phyloP scores from a whole-genome alignment of 2,797 vertebrate species.

The Hoplostethus atlanticus region DNA sequence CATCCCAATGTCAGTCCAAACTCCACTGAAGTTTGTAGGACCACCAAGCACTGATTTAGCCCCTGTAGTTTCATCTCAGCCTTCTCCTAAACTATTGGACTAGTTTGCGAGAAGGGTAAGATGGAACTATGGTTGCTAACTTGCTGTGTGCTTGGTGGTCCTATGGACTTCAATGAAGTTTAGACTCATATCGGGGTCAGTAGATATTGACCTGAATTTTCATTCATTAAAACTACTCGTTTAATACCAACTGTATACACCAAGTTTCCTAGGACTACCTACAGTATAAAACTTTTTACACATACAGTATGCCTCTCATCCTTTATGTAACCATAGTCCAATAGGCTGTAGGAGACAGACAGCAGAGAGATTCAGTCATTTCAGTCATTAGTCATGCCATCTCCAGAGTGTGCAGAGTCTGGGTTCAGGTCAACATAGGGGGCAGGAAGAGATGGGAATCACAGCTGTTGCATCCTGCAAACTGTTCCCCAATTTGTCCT shows the following conservation, averaged over 20 bases:
- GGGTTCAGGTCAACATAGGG: constrained; percentile 5
- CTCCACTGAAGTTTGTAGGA: no score
- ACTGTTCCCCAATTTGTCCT: constrained; percentile 18
- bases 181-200: no score
- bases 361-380: not conserved
- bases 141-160: no score
- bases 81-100: not conserved
- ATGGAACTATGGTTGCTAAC: no score
- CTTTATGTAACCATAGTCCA: constrained; percentile 24
- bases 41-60: no score
- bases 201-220: no score
- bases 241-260: constrained; percentile 40
- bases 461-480: constrained; percentile 10
- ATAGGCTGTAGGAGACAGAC: constrained; percentile 12
- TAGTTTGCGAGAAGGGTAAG: no score
- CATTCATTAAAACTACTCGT: no score
- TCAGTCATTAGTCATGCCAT: not conserved
- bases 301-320: constrained; percentile 32
- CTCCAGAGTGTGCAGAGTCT: constrained; percentile 21
- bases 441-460: constrained; percentile 19
- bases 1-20: no score
- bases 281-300: constrained; percentile 57
- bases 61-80: no score
- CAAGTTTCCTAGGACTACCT: constrained; percentile 28
- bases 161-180: no score